phyloP scores from a whole-genome alignment of 2,113 vertebrate genomes.

The Hylia prasina region DNA sequence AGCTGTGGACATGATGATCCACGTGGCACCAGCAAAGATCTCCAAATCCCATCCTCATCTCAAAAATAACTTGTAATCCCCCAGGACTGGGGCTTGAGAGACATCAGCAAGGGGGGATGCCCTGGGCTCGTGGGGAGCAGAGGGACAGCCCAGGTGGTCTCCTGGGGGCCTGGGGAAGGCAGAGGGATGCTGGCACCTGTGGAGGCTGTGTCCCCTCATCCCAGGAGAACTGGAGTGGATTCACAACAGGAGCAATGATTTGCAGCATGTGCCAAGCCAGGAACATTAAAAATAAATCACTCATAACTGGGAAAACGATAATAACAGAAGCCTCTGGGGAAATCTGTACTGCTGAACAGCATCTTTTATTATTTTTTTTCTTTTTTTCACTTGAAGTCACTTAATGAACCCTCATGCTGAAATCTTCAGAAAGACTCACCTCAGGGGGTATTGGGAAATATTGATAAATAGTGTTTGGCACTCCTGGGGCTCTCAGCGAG shows the following conservation, averaged over 20 bases:
- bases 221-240: background rate
- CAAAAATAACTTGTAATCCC: background rate
- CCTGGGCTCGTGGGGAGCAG: background rate
- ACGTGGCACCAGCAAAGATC: background rate
- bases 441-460: conserved; percentile 28
- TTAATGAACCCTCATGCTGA: conserved; percentile 19
- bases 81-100: background rate
- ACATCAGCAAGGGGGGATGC: background rate
- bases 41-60: background rate
- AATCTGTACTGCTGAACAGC: background rate
- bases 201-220: background rate
- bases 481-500: background rate
- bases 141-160: background rate
- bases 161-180: background rate
- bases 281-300: background rate
- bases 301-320: background rate
- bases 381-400: conserved; percentile 8
- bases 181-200: background rate
- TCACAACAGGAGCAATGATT: background rate
- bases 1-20: background rate
- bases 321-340: background rate
- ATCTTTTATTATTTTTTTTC: background rate
- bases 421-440: conserved; percentile 30
- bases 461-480: conserved; percentile 30
- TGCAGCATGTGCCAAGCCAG: background rate